Evolutionary conservation across 2,113 vertebrate species (phyloP).

Genomic region (Psophia crepitans): DNA sequence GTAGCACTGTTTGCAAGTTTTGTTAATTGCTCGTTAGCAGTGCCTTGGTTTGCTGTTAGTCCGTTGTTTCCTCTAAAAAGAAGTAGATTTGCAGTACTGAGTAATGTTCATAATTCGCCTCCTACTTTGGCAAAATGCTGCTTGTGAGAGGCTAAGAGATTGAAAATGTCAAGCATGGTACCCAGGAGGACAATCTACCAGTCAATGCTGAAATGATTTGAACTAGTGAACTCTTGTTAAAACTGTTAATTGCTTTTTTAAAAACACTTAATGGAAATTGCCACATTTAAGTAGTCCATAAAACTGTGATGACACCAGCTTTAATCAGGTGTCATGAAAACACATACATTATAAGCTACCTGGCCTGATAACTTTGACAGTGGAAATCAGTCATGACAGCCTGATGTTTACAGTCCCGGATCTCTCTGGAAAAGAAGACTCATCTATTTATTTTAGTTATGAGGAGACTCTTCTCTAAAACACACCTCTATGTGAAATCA

Average conservation of each 20-base stretch:
- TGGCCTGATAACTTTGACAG: not conserved
- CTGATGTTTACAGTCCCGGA: not conserved
- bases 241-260: conserved; percentile 67
- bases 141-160: conserved; percentile 30
- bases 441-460: conserved; percentile 4
- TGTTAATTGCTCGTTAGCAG: not conserved
- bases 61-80: not conserved
- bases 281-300: conserved; percentile 62
- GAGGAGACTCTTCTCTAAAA: not conserved
- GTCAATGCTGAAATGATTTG: conserved; percentile 62
- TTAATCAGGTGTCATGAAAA: conserved; percentile 50
- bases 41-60: not conserved
- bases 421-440: not conserved
- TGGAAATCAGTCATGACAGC: not conserved
- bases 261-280: conserved; percentile 65
- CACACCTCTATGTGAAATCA: not conserved
- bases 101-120: not conserved
- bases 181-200: conserved; percentile 56
- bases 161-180: conserved; percentile 55
- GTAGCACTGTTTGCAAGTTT: not conserved
- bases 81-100: not conserved
- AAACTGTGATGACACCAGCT: conserved; percentile 55
- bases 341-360: conserved; percentile 25
- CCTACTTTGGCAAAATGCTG: not conserved
- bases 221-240: conserved; percentile 65